Percentiles rank a stretch among this genome's conserved stretches.
Evolutionary conservation across 2,888 invertebrate species (phyloP).

Genomic region (Trachelus troglodyta): DNA sequence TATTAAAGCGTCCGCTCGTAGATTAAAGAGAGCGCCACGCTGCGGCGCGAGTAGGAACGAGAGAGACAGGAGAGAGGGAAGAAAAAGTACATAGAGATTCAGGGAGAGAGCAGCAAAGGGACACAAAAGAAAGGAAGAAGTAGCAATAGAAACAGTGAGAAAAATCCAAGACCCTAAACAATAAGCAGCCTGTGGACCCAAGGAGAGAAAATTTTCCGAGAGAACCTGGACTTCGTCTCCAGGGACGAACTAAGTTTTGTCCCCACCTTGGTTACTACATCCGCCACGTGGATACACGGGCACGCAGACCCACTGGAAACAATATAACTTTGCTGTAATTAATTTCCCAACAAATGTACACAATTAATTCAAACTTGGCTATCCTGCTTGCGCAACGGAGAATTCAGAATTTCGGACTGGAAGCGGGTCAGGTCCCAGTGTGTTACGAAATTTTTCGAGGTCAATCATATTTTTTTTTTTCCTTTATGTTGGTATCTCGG

Average conservation of each 20-base stretch:
- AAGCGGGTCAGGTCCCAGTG: conserved; percentile 15
- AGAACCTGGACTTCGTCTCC: conserved; percentile 13
- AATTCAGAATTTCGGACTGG: conserved; percentile 10
- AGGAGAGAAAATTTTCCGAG: neutral
- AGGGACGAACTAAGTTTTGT: conserved; percentile 39
- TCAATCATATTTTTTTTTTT: neutral
- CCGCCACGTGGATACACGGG: neutral
- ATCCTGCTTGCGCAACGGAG: conserved; percentile 2
- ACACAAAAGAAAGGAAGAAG: neutral
- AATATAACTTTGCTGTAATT: conserved; percentile 51
- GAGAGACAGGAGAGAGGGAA: neutral
- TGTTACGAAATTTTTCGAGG: neutral
- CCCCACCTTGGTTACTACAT: conserved; percentile 21
- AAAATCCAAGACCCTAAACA: conserved; percentile 9
- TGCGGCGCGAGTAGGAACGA: neutral
- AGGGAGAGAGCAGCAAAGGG: neutral
- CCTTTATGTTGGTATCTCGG: neutral
- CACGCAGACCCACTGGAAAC: conserved; percentile 29
- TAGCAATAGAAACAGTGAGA: neutral
- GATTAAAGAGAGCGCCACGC: neutral
- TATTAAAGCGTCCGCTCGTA: neutral
- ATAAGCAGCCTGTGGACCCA: neutral
- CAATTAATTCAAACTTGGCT: conserved; percentile 40
- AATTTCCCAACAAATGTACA: conserved; percentile 45
- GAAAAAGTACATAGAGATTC: neutral